A percentile compares a stretch with the other conserved stretches of the same genome.
Evolutionary conservation across 2,797 vertebrate species (phyloP).

Genomic region (Simalia tracyae): DNA sequence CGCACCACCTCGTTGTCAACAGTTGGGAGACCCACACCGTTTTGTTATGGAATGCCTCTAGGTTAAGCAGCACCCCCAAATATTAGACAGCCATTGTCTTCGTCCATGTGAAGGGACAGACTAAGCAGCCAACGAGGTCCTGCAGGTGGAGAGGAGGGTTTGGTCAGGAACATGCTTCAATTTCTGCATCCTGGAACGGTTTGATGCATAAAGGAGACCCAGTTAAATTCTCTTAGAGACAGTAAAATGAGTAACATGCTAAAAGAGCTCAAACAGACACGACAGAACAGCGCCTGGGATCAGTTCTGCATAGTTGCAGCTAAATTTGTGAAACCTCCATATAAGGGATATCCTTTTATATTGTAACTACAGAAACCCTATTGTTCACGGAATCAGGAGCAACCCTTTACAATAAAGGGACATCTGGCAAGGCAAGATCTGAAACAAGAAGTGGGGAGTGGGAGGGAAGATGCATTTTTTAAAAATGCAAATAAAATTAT

Average conservation of each 20-base stretch:
- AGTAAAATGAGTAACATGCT: not conserved
- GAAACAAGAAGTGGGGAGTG: not conserved
- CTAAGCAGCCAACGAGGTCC: not conserved
- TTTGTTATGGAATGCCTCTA: not conserved
- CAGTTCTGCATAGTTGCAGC: not conserved
- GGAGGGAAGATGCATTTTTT: not conserved
- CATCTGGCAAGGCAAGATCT: constrained; percentile 7
- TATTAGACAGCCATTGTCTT: not conserved
- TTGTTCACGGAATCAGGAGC: not conserved
- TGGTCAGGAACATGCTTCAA: not conserved
- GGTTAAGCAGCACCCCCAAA: not conserved
- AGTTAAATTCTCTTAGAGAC: not conserved
- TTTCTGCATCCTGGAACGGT: not conserved
- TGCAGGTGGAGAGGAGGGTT: not conserved
- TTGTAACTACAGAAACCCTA: not conserved
- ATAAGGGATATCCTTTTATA: not conserved
- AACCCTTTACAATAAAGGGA: not conserved
- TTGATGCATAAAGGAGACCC: not conserved
- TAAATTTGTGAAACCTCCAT: too few species aligned
- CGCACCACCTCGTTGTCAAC: not conserved
- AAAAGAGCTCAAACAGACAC: not conserved
- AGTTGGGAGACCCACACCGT: not conserved
- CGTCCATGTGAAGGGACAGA: not conserved
- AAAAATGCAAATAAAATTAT: constrained; percentile 14
- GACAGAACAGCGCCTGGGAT: not conserved